Conservation (phyloP, 2,797 vertebrate species). For the Rhinichthys osculus region DNA sequence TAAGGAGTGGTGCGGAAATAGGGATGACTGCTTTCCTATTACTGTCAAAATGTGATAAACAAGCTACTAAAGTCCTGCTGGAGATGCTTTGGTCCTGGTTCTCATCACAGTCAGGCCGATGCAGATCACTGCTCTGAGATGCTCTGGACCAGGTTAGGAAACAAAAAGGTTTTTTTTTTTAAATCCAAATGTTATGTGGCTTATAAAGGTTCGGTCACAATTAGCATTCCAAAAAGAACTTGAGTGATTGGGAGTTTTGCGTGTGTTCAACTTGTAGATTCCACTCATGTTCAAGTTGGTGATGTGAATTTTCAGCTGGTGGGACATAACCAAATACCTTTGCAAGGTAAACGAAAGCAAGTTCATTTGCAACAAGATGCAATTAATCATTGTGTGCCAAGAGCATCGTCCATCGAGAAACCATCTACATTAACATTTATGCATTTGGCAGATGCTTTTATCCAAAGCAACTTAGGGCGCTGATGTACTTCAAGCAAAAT, state of each 20-base stretch:
- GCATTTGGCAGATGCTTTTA: background rate
- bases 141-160: background rate
- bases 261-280: background rate
- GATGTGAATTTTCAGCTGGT: background rate
- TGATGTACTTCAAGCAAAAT: background rate
- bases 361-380: too few species aligned
- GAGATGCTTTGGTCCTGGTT: constrained; percentile 35
- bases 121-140: background rate
- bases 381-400: too few species aligned
- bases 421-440: background rate
- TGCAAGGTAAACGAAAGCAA: too few species aligned
- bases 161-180: background rate
- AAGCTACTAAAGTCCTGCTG: constrained; percentile 17
- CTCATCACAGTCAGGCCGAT: constrained; percentile 37
- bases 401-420: too few species aligned
- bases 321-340: too few species aligned
- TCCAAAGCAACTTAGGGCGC: background rate
- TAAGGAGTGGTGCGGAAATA: constrained; percentile 42
- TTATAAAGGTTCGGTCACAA: background rate
- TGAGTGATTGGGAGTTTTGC: background rate
- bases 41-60: constrained; percentile 50
- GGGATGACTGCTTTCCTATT: constrained; percentile 46
- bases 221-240: background rate
- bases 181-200: background rate
- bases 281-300: background rate